Evolutionary conservation across 2,888 invertebrate genomes (phyloP).

Genomic region (Octodonta nipae): DNA sequence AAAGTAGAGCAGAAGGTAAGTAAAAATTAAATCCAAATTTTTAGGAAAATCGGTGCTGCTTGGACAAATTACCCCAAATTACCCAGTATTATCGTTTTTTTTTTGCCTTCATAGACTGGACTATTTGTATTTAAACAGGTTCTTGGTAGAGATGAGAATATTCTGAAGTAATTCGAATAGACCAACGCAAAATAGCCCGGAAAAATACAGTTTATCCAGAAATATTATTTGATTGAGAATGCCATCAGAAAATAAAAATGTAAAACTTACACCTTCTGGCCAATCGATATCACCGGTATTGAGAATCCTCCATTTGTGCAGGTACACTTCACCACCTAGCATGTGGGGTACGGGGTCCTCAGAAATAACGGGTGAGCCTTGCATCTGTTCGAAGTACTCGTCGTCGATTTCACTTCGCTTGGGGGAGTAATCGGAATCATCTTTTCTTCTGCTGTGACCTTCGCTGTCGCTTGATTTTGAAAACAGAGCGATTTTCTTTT

Average conservation of each 20-base stretch:
- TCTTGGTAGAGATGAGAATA: too few relatives aligned
- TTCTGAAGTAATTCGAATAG: too few relatives aligned
- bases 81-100: too few relatives aligned
- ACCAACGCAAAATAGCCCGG: too few relatives aligned
- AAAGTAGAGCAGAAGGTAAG: too few relatives aligned
- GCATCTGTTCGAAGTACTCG: slow-evolving; percentile 14
- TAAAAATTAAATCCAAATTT: too few relatives aligned
- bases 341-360: slow-evolving; percentile 20
- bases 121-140: too few relatives aligned
- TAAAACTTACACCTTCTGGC: too few relatives aligned
- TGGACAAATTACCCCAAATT: too few relatives aligned
- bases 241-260: too few relatives aligned
- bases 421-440: slow-evolving; percentile 3
- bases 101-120: too few relatives aligned
- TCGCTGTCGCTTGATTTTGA: slow-evolving; percentile 21
- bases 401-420: slow-evolving; percentile 5
- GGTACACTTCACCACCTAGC: slow-evolving; percentile 30
- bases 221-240: neutral
- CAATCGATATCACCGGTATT: slow-evolving; percentile 32
- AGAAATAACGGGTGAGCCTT: slow-evolving; percentile 15
- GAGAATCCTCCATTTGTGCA: slow-evolving; percentile 33
- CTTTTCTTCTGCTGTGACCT: slow-evolving; percentile 7
- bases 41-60: too few relatives aligned
- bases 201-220: neutral
- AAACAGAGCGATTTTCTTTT: slow-evolving; percentile 29